Evolutionary conservation across 2,888 invertebrate species (phyloP).

Genomic region (Drosophila pseudotalamancana): DNA sequence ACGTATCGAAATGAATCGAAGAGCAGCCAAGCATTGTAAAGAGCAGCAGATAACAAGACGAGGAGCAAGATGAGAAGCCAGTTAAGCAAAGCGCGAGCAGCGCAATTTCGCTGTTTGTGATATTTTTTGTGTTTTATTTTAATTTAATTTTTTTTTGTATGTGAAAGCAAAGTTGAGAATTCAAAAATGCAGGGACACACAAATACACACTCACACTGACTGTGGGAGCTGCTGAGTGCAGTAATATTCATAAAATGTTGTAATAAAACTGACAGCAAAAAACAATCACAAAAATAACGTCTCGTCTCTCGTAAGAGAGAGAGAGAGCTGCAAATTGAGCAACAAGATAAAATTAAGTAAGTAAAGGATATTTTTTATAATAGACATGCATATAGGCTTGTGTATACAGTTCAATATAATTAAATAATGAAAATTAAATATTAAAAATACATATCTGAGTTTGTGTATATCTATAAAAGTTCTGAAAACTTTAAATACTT

Average conservation of each 20-base stretch:
- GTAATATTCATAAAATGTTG: slow-evolving; percentile 33
- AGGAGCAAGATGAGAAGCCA: slow-evolving; percentile 14
- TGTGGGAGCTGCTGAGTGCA: slow-evolving; percentile 4
- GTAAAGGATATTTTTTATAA: background rate
- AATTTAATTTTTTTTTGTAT: slow-evolving; percentile 4
- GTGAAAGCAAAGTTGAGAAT: slow-evolving; percentile 1
- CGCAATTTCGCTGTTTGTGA: slow-evolving; percentile 13
- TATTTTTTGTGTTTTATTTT: slow-evolving; percentile 2
- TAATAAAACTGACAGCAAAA: slow-evolving; percentile 20
- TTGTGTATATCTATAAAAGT: background rate
- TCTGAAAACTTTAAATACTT: background rate
- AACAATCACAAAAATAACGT: background rate
- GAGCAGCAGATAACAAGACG: slow-evolving; percentile 32
- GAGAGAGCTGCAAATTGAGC: slow-evolving; percentile 2
- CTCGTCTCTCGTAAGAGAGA: background rate
- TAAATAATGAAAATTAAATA: background rate
- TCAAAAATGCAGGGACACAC: slow-evolving; percentile 13
- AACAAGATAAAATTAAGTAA: background rate
- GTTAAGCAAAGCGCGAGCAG: slow-evolving; percentile 21
- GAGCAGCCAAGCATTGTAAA: slow-evolving; percentile 33
- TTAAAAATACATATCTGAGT: no score
- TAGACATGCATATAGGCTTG: background rate
- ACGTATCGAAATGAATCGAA: slow-evolving; percentile 48
- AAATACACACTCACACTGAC: background rate
- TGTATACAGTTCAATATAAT: background rate